Evolutionary conservation across 1,140 invertebrate genomes (phyloP), one percentile per base, ranked within the genome.

Genomic region (Sminthurides bifidus): DNA sequence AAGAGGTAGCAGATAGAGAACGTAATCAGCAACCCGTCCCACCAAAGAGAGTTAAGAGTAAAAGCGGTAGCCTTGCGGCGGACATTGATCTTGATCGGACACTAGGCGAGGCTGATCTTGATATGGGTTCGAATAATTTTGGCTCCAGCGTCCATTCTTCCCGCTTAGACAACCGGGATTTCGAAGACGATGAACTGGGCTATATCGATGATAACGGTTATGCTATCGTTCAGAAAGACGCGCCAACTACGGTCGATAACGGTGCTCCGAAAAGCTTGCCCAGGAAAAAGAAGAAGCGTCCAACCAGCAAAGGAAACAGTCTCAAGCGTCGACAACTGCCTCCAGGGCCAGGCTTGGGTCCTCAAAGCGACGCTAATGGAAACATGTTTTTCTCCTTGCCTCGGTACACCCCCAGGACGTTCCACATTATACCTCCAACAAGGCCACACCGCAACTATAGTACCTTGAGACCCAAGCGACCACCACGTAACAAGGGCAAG

Each of bases 1-100:
- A 69, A 81, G 80, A 75, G 79, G 66, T 75, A 77, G 59, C 76
- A 77, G 65, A 78, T 78, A 69, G 73, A 76, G 56, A 75, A 75
- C 59, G 77, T 80, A 66, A 76, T 79, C 58, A 77, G 6, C 59
- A 59, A 4, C 73, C 72, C 1, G 53, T 70, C 12, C 58, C 72
- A 0, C 75, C 75, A 0, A 74, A 74, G 35, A 72, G 74, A 0
- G 64, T 77, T 21, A 58, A 54, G 29, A 54, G 54, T 43, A 52
- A 48, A 31, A 44, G 43, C 29, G 37, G 27, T 24, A 52, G 41
- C 2, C 29, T 43, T 29, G 2, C 3, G 4, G 46, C 44, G 0
- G 52, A 59, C 5, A 37, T 49, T 24, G 57, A 59, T 12, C 15
- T 29, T n/a, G 30, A 35, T 15, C 17, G 31, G 5, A 44, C 45